Base-by-base conservation (phyloP, 2,888 invertebrate genomes). In the Phania funesta region DNA sequence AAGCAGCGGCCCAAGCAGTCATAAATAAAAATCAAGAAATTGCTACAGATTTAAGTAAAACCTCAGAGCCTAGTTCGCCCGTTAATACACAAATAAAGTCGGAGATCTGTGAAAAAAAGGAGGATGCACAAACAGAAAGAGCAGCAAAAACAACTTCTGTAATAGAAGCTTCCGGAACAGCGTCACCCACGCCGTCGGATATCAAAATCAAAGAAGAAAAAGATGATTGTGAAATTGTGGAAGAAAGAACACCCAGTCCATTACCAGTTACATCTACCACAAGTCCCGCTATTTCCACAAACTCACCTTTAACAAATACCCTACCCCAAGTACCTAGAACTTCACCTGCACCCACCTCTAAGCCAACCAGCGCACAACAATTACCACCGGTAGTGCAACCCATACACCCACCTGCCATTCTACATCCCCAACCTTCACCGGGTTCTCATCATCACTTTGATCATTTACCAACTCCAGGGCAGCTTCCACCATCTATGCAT, bases 361-460 rank as follows among this genome's bases (percentile, higher is more conserved):
- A 73, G 16, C 64, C 78, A 60, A 38, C 68, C 74, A 58, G 64
- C 67, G 48, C 52, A 13, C 85, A 83, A 89, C 90, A 88, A 91
- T 90, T 88, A 89, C 91, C 87, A 90, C 92, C 89, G 4, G 87
- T 87, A 87, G 90, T 86, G 89, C 90, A 89, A 88, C 92, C 89
- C 3, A 88, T 86, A 18, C 90, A 88, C 35, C 87, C 90, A 60
- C 89, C 87, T 16, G 91, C 86, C 32, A 83, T 86, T 18, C 86
- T 88, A 85, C 89, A 90, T 67, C 86, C 88, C 0, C 88, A 93
- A 85, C 91, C 92, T 86, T 92, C 89, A 88, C 91, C 89, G 13
- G 87, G 93, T 89, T 92, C 92, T 86, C 88, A 87, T 2, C 84
- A 86, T 64, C 88, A 90, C 52, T 85, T 89, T 22, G 90, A 90